These are phyloP conservation scores for Patella pellucida DNA, from an alignment of 2,888 invertebrate genomes.

Conservation along the genomic window DNA sequence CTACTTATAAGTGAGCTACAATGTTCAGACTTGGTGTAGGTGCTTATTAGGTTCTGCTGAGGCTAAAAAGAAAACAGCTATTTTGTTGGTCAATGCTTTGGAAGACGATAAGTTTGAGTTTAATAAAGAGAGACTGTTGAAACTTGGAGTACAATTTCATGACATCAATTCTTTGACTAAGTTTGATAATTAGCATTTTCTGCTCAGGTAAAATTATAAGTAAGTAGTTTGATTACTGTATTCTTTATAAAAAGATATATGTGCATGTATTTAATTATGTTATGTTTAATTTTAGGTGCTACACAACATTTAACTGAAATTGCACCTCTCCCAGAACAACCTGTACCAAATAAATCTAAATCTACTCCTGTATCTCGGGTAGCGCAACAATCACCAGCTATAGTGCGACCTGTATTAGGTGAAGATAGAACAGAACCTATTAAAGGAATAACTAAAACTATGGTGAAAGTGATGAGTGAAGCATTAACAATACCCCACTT, in stretches of 20 bases:
- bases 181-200: too few relatives aligned
- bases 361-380: constrained; percentile 21
- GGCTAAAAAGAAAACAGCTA: too few relatives aligned
- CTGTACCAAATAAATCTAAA: constrained; percentile 34
- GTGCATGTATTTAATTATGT: neutral
- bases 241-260: neutral
- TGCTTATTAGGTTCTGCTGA: too few relatives aligned
- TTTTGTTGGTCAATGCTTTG: too few relatives aligned
- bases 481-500: constrained; percentile 87
- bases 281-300: neutral
- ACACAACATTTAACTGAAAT: constrained; percentile 15
- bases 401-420: constrained; percentile 35
- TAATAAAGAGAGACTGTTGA: too few relatives aligned
- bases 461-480: constrained; percentile 96
- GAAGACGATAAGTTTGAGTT: too few relatives aligned
- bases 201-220: too few relatives aligned
- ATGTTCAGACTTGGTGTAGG: too few relatives aligned
- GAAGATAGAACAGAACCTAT: constrained; percentile 78
- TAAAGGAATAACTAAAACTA: constrained; percentile 88
- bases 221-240: too few relatives aligned
- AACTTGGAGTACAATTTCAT: too few relatives aligned
- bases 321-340: constrained; percentile 27
- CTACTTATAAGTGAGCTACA: too few relatives aligned
- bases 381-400: constrained; percentile 21
- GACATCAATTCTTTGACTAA: too few relatives aligned